A percentile compares a stretch with the other conserved stretches of the same genome.
phyloP scores from a whole-genome alignment of 2,797 vertebrate species.

The Pelodytes ibericus region DNA sequence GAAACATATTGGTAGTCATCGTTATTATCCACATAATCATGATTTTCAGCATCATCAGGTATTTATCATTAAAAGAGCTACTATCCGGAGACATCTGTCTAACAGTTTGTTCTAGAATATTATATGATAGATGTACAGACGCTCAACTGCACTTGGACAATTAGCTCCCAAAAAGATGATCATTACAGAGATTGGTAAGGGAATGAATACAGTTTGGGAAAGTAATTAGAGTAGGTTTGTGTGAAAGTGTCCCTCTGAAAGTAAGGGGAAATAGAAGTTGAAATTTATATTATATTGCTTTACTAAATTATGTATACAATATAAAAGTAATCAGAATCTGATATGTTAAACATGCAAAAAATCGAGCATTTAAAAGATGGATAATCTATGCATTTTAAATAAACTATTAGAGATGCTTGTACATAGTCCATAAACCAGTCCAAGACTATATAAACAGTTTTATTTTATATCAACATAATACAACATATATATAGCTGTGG shows the following conservation, averaged over 20 bases:
- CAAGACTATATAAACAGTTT: too few relatives aligned
- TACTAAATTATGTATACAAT: too few relatives aligned
- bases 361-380: too few relatives aligned
- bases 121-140: conserved; percentile 4
- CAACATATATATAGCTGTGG: too few relatives aligned
- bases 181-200: background rate
- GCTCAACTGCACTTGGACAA: background rate
- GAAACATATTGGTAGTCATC: background rate
- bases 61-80: background rate
- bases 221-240: conserved; percentile 4
- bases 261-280: background rate
- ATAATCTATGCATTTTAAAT: too few relatives aligned
- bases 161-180: background rate
- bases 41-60: background rate
- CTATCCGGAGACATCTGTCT: conserved; percentile 20
- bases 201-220: background rate
- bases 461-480: too few relatives aligned
- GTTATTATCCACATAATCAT: background rate
- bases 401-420: too few relatives aligned
- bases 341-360: too few relatives aligned
- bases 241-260: background rate
- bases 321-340: too few relatives aligned
- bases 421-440: too few relatives aligned
- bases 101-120: background rate
- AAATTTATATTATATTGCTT: too few relatives aligned